Conservation (phyloP, 2,888 invertebrate species). For the Drosophila stalkeri region DNA sequence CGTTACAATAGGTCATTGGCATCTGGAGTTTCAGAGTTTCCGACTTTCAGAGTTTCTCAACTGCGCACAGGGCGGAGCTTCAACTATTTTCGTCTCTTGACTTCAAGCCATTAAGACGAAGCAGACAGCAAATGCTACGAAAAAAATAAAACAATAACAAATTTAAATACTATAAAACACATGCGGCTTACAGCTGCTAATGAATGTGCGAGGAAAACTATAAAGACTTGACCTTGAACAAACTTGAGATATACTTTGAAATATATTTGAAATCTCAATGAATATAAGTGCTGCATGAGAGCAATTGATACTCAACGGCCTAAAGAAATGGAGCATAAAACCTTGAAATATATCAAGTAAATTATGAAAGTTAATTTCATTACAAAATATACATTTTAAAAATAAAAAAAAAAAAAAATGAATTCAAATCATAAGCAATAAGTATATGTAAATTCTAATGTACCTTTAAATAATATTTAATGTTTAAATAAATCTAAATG, state of each 20-base stretch:
- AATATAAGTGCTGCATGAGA: background rate
- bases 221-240: constrained; percentile 25
- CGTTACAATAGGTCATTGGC: constrained; percentile 47
- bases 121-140: constrained; percentile 1
- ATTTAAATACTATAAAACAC: constrained; percentile 6
- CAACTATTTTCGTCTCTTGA: constrained; percentile 25
- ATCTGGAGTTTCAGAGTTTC: constrained; percentile 1
- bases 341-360: background rate
- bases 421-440: background rate
- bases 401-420: background rate
- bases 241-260: background rate
- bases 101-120: constrained; percentile 4
- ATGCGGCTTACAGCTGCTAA: constrained; percentile 24
- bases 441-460: too few species aligned
- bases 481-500: too few species aligned
- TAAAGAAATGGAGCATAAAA: background rate
- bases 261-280: background rate
- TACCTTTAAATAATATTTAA: too few species aligned
- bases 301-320: background rate
- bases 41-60: background rate
- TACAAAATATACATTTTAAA: too few species aligned
- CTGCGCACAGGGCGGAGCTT: background rate
- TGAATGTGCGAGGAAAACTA: constrained; percentile 1
- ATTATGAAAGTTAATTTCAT: background rate
- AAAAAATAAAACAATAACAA: constrained; percentile 3